Evolutionary conservation across 1,140 invertebrate species (phyloP), one percentile per base, ranked within the genome.

Genomic region (Diprion similis): DNA sequence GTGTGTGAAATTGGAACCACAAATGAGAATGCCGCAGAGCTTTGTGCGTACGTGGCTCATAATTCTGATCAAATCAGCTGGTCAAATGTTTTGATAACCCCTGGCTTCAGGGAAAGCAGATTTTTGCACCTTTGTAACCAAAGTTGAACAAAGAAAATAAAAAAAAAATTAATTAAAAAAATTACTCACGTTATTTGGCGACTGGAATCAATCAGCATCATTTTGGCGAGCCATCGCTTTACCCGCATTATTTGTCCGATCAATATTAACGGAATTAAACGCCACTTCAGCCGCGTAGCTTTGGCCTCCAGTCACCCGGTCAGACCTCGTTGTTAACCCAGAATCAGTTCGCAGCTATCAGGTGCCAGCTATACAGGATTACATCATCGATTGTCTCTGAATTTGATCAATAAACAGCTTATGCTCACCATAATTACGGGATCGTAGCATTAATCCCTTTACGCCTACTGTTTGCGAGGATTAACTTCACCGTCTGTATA

Each of bases 181-280:
- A 37, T 1, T 6, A 6, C 24, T 3, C 6, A 37, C 24, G 24
- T 37, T 37, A 37, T 37, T 37, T 37, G 24, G 24, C 24, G 24
- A 6, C 24, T 1, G 24, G 24, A 37, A 37, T 37, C 51, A 13
- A 8, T 13, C 51, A n/a, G 51, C 51, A 59, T 59, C 51, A 59
- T 59, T 59, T 13, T 59, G 51, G 51, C 51, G 11, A 2, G 11
- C 51, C n/a, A 59, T 59, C n/a, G 51, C 11, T 13, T 8, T 13
- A 59, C 11, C 4, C 11, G 11, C n/a, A 59, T 59, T 59, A 59
- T 59, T 59, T 59, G n/a, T 59, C 24, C 51, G 51, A 59, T 59
- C 51, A 59, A 59, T 59, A 59, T 59, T 59, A 59, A 59, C 51
- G n/a, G 51, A 59, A 59, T 59, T n/a, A 59, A n/a, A 59, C n/a